Evolutionary conservation across 2,113 vertebrate genomes (phyloP), one percentile per base, ranked within the genome.

Genomic region (Sakesphorus luctuosus): DNA sequence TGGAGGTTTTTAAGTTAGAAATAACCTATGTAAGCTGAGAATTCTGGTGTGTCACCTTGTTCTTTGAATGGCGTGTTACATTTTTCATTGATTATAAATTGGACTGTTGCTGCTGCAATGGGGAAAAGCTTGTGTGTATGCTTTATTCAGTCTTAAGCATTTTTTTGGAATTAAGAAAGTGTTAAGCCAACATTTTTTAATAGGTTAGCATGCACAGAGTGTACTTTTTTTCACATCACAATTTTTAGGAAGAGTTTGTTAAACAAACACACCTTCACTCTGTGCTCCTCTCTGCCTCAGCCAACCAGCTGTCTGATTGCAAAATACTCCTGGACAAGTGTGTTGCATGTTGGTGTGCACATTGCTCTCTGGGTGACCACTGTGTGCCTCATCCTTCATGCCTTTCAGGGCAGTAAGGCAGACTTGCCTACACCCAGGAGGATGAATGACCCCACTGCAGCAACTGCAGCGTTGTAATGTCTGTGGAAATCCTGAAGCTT

Each of bases 381-480:
- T 10, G 59, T 38, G 13, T 23, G 53, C 14, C 33, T 88, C 52
- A 18, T 29, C 8, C 44, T 58, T 28, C 0, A 2, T 52, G 35
- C 10, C 7, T 49, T 47, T 49, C 33, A 17, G 28, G 31, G 28
- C 49, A 53, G 31, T 20, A 8, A 43, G 31, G 28, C 4, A 13
- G 62, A 12, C 15, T 83, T 89, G 53, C 35, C 17, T 31, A 12
- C 29, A 2, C 24, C 24, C 24, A 35, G 50, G 20, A 2, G 0
- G 10, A 24, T 1, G 1, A 24, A 6, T 8, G 35, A 20, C 18
- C 8, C 25, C 21, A 4, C 13, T 52, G 36, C 58, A 52, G 63
- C 0, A 0, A 33, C 46, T 0, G 0, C 31, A 49, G 49, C 0
- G 0, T 31, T 63, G 38, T 23, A 14, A 10, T 10, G 4, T 33